Conservation (phyloP, 2,888 invertebrate species). For the Octodonta nipae region DNA sequence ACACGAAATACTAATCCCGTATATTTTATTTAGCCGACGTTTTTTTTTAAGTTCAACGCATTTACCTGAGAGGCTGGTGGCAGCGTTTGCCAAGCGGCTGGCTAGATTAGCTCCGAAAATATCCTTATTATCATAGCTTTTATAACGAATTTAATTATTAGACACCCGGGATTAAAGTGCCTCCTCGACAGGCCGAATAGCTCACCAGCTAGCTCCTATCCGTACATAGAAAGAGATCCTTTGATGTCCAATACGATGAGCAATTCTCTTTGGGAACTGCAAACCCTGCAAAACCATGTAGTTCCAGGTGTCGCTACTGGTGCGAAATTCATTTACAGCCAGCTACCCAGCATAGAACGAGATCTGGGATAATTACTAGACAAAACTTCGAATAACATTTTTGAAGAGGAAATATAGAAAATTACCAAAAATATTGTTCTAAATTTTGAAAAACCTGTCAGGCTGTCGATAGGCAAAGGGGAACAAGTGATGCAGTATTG, state of each 20-base stretch:
- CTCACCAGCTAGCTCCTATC: constrained; percentile 50
- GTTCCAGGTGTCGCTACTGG: constrained; percentile 58
- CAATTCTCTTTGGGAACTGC: constrained; percentile 88
- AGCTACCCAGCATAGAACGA: constrained; percentile 53
- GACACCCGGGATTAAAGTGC: constrained; percentile 72
- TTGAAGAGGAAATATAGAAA: constrained; percentile 64
- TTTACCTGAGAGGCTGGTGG: constrained; percentile 78
- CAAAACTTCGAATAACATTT: constrained; percentile 51
- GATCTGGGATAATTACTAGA: constrained; percentile 55
- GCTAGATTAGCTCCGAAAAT: constrained; percentile 67
- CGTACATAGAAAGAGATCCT: constrained; percentile 73
- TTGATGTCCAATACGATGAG: constrained; percentile 65
- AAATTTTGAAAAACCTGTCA: no score
- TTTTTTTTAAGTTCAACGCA: constrained; percentile 90
- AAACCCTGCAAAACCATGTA: constrained; percentile 60
- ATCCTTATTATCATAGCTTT: constrained; percentile 64
- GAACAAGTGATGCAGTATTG: no score
- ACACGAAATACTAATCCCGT: constrained; percentile 76
- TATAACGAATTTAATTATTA: constrained; percentile 67
- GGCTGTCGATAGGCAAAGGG: no score
- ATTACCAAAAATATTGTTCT: no score
- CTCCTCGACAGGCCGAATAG: constrained; percentile 43
- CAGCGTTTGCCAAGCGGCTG: constrained; percentile 83
- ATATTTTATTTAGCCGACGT: constrained; percentile 80
- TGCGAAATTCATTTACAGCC: constrained; percentile 56